Conservation (phyloP, 2,888 invertebrate species). For the Rotaria sp. region DNA sequence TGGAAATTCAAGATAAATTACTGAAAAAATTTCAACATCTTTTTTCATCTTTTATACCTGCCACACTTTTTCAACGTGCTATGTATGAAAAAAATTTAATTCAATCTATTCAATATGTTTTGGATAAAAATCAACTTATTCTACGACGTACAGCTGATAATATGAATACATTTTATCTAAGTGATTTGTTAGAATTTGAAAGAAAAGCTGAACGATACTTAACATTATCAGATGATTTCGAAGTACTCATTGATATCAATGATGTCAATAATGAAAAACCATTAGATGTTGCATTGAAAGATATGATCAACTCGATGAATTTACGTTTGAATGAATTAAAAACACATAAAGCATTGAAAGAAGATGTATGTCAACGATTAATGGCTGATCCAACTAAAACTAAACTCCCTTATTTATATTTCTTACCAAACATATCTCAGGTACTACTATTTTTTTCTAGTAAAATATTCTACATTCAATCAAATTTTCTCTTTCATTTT, state of each 20-base stretch:
- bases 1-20: no score
- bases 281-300: neutral
- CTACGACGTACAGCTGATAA: neutral
- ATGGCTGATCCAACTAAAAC: neutral
- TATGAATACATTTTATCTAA: neutral
- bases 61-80: neutral
- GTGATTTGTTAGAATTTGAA: neutral
- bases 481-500: no score
- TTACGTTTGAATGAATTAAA: neutral
- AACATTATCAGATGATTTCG: neutral
- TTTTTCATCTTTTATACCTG: neutral
- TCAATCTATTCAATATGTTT: neutral
- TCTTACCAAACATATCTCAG: neutral
- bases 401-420: neutral
- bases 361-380: neutral
- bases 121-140: neutral
- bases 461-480: no score
- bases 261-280: neutral
- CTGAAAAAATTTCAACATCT: neutral
- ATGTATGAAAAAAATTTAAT: neutral
- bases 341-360: neutral
- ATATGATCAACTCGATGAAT: neutral
- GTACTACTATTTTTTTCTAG: no score
- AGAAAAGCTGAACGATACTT: neutral
- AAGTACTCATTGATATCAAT: neutral